Base-by-base conservation (phyloP, 2,888 invertebrate species). In the Dendrolimus houi region DNA sequence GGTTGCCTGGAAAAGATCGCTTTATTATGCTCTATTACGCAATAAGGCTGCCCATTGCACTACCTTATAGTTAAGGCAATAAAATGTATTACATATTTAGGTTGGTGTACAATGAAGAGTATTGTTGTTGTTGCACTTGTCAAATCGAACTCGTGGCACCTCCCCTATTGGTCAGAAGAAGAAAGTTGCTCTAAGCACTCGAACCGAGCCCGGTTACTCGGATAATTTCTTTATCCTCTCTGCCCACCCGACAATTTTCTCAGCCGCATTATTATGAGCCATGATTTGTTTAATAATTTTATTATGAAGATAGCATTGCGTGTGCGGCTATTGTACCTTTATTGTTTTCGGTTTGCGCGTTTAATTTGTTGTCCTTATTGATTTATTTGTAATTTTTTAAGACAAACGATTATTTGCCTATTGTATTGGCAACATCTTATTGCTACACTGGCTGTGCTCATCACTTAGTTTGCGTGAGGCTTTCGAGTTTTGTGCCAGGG, bases 231-330 rank as follows among this genome's bases (percentile, higher is more conserved):
- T 90, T 88, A 89, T 89, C 83, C 87, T 71, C 75, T 72, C 69
- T 72, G 74, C 79, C 81, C 83, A 85, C 84, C 88, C 85, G 83
- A 88, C 87, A 88, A 90, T 90, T 88, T 89, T 87, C 87, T 87
- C 83, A 70, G 78, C 82, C 76, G 77, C 85, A 79, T 85, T 87
- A 88, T 88, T 87, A 88, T 85, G 86, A 85, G 79, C 79, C 47
- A 88, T 89, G 87, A 89, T 89, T 89, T 88, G 88, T 85, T 87
- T 89, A 90, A 89, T 90, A 89, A 89, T 90, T 89, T 89, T 89
- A 90, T 90, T 89, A 89, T 85, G 47, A 9, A 72, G 79, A 71
- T 71, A 72, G 79, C 80, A 78, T 71, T 81, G 79, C 74, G 72
- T 74, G 72, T 74, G 75, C 47, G 12, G 9, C 75, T 68, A 65